These are phyloP conservation scores for Heliconius cydno DNA, from an alignment of 2,888 invertebrate genomes.

Conservation along the genomic window DNA sequence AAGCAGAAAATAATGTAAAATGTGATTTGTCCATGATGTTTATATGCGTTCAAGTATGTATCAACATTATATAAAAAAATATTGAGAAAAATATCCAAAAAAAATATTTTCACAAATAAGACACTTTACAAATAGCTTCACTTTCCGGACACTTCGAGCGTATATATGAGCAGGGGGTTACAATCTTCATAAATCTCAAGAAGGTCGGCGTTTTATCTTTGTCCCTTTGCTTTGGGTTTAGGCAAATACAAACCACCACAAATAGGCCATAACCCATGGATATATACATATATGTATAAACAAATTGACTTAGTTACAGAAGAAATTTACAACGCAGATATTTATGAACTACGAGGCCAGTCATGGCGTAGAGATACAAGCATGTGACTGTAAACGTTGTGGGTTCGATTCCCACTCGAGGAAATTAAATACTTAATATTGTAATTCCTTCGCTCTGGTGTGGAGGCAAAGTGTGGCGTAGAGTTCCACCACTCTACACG, in stretches of 20 bases:
- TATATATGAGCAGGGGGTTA: conserved; percentile 31
- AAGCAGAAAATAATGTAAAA: too few relatives aligned
- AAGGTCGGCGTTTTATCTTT: conserved; percentile 36
- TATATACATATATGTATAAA: background rate
- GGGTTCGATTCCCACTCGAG: too few relatives aligned
- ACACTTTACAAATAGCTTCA: conserved; percentile 22
- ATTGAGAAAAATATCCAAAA: background rate
- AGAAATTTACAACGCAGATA: background rate
- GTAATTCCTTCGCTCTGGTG: too few relatives aligned
- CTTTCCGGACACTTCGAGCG: conserved; percentile 18
- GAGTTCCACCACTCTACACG: too few relatives aligned
- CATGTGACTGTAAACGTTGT: too few relatives aligned
- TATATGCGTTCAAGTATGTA: background rate
- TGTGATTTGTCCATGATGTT: too few relatives aligned
- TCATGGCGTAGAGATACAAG: too few relatives aligned
- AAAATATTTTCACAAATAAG: conserved; percentile 1
- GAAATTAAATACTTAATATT: too few relatives aligned
- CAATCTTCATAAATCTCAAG: conserved; percentile 41
- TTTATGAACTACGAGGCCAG: background rate
- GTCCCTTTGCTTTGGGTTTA: conserved; percentile 32
- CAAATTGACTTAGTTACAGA: background rate
- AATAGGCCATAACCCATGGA: conserved; percentile 11
- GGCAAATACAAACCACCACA: conserved; percentile 35
- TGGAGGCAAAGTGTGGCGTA: too few relatives aligned
- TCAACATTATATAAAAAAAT: background rate